These are phyloP conservation scores for Characodon lateralis DNA, from an alignment of 2,797 vertebrate genomes.

Conservation along the genomic window DNA sequence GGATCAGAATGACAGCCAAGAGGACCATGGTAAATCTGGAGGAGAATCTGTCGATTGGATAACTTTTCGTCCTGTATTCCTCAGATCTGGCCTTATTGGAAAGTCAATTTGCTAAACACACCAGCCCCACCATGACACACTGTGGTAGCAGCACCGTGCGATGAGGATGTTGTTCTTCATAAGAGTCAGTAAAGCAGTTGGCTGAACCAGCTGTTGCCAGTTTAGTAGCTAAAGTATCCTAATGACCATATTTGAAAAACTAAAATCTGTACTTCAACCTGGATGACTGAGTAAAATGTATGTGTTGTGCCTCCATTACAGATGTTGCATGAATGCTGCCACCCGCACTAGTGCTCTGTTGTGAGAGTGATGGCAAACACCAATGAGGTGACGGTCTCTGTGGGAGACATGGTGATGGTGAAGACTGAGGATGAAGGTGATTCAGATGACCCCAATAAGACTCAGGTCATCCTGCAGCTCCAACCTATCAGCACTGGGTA, in stretches of 20 bases:
- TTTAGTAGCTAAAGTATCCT: background rate
- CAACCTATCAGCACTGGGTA: conserved; percentile 91
- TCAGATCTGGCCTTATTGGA: too few relatives aligned
- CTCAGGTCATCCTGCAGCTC: conserved; percentile 94
- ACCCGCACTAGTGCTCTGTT: conserved; percentile 24
- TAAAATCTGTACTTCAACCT: background rate
- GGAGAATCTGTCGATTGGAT: too few relatives aligned
- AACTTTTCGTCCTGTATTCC: too few relatives aligned
- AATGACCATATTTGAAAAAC: background rate
- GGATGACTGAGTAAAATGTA: background rate
- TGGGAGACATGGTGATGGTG: conserved; percentile 92
- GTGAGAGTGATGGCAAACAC: conserved; percentile 85
- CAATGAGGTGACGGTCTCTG: conserved; percentile 89
- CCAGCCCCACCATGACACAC: too few relatives aligned
- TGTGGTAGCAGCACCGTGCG: too few relatives aligned
- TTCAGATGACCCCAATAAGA: conserved; percentile 88
- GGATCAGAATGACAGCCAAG: too few relatives aligned
- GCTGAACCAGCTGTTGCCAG: too few relatives aligned
- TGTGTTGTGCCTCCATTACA: background rate
- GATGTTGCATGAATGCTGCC: conserved; percentile 34
- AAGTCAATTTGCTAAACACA: too few relatives aligned
- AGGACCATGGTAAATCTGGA: too few relatives aligned
- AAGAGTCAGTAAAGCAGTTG: background rate
- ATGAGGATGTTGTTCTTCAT: too few relatives aligned
- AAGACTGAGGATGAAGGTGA: conserved; percentile 85